Conservation (phyloP, 2,888 invertebrate genomes). For the Morpho helenor region DNA sequence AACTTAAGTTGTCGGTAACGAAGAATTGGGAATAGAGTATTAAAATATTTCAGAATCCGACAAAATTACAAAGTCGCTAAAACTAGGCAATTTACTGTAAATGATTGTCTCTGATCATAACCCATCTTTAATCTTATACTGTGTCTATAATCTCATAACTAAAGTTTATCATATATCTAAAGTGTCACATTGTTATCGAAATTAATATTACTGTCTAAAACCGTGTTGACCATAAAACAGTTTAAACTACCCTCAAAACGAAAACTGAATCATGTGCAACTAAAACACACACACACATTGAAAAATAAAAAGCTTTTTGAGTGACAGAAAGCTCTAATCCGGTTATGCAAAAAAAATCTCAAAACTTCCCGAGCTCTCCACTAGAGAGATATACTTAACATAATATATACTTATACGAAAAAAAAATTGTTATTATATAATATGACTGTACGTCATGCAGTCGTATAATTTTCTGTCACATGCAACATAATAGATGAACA, state of each 20-base stretch:
- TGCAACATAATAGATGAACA: slow-evolving; percentile 41
- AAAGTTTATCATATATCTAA: not conserved
- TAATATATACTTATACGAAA: slow-evolving; percentile 34
- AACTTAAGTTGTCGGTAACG: too few species aligned
- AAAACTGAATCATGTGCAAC: slow-evolving; percentile 42
- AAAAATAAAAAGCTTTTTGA: slow-evolving; percentile 32
- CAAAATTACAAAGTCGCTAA: too few species aligned
- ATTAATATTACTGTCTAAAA: not conserved
- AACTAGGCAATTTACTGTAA: too few species aligned
- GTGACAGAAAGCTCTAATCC: slow-evolving; percentile 65
- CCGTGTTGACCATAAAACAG: slow-evolving; percentile 9
- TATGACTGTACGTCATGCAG: slow-evolving; percentile 62
- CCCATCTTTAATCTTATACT: not conserved
- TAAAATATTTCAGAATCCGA: too few species aligned
- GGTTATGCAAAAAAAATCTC: slow-evolving; percentile 50
- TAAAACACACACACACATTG: slow-evolving; percentile 29
- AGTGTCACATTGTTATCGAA: not conserved
- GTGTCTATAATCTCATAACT: slow-evolving; percentile 8
- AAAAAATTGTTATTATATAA: slow-evolving; percentile 39
- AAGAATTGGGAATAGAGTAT: too few species aligned
- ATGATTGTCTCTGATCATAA: too few species aligned
- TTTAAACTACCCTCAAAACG: slow-evolving; percentile 3
- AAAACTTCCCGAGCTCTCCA: slow-evolving; percentile 78
- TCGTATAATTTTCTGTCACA: slow-evolving; percentile 65
- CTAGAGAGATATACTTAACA: slow-evolving; percentile 62